Base-by-base conservation (phyloP, 2,113 vertebrate genomes). In the Apeltes quadracus region DNA sequence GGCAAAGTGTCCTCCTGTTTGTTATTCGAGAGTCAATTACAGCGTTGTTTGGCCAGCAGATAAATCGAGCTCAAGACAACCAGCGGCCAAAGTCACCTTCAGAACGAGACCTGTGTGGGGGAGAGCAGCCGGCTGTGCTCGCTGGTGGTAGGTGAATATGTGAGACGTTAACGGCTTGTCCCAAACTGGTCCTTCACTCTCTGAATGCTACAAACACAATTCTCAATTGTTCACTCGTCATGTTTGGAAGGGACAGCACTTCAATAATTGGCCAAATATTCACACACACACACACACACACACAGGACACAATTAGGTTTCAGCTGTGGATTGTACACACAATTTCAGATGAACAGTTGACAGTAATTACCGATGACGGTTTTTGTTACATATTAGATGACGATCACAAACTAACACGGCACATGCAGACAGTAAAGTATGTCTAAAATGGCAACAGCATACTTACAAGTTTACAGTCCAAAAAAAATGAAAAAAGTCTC, bases 11-110 rank as follows among this genome's bases (percentile, higher is more conserved):
- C 76, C 72, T 78, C 58, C 18, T 63, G 71, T 75, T 77, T 74
- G 68, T 75, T 86, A 84, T 88, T 88, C 20, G 15, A 82, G 69
- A 87, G 72, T 87, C 77, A 74, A 87, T 86, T 77, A 80, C 71
- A 82, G 54, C 55, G 56, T 65, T 79, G 80, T 82, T 82, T 82
- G 70, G 50, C 71, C 54, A 72, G 74, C 67, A 82, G 80, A 81
- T 78, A 83, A 75, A 88, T 64, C 66, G 39, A 81, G 84, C 75
- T 72, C 63, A 51, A 64, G 44, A 80, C 39, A 65, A 72, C 76
- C 44, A 11, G 27, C 23, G 65, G 78, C 53, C 78, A 78, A 84
- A 77, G 85, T 89, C 83, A 86, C 82, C 78, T 79, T 77, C 27
- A 0, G 59, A 73, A 22, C 75, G 81, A 69, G 67, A 78, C 15